Percentiles rank a stretch among this genome's conserved stretches.
These are phyloP conservation scores for Mastacembelus armatus DNA, from an alignment of 2,797 vertebrate species.

Conservation along the genomic window DNA sequence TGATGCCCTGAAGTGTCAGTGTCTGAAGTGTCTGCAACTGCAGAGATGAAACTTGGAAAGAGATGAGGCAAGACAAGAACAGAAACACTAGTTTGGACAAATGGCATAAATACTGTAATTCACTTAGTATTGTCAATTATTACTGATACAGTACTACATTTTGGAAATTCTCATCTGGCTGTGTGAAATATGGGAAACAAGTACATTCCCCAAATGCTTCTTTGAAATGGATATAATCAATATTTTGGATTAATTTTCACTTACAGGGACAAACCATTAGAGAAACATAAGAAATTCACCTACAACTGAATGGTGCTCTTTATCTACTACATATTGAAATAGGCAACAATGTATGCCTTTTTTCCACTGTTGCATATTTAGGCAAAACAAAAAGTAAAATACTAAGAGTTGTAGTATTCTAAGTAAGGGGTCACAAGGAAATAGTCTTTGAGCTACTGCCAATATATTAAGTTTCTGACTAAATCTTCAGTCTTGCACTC, in stretches of 20 bases:
- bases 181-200: not conserved
- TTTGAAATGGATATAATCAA: not conserved
- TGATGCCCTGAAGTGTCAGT: conserved; percentile 42
- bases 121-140: not conserved
- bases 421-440: not conserved
- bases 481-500: too few relatives aligned
- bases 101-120: not conserved
- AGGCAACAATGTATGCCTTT: not conserved
- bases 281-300: too few relatives aligned
- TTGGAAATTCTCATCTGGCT: not conserved
- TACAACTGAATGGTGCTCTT: not conserved
- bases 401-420: not conserved
- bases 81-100: conserved; percentile 11
- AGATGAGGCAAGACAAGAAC: not conserved
- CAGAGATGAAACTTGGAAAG: conserved; percentile 8
- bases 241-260: too few relatives aligned
- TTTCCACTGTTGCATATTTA: not conserved
- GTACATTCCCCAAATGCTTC: not conserved
- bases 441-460: not conserved
- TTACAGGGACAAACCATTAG: too few relatives aligned
- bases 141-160: not conserved
- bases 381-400: not conserved
- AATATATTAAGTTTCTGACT: not conserved
- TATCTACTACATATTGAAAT: not conserved
- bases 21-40: conserved; percentile 12